Evolutionary conservation across 2,113 vertebrate species (phyloP).

Genomic region (Eidolon helvum): DNA sequence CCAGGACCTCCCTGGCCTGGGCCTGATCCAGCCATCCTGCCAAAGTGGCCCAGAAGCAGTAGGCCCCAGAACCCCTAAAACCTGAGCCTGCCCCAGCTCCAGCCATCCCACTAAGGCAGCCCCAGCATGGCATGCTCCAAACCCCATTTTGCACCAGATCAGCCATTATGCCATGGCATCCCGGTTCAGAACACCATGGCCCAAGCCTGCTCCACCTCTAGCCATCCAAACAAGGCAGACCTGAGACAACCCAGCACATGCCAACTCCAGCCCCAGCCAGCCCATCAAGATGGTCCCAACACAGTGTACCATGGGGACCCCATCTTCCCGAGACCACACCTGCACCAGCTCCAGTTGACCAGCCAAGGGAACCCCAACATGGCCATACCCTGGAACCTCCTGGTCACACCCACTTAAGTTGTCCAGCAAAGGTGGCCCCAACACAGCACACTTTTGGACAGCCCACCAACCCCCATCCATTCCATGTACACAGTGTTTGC

Average conservation of each 20-base stretch:
- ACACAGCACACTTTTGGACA: too few species aligned
- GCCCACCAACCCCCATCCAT: too few species aligned
- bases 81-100: not conserved
- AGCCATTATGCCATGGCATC: not conserved
- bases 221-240: not conserved
- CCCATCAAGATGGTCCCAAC: not conserved
- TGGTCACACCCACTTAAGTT: not conserved
- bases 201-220: not conserved
- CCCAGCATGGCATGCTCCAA: not conserved
- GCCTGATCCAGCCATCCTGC: not conserved
- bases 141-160: not conserved
- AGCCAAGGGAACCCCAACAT: not conserved
- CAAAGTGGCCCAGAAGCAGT: not conserved
- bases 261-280: not conserved
- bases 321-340: not conserved
- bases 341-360: not conserved
- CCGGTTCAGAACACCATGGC: not conserved
- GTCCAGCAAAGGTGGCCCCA: too few species aligned
- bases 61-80: not conserved
- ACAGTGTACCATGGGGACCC: not conserved
- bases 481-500: too few species aligned
- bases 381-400: not conserved
- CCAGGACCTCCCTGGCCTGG: too few species aligned
- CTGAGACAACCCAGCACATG: not conserved
- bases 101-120: not conserved